Evolutionary conservation across 2,113 vertebrate species (phyloP), one percentile per base, ranked within the genome.

Genomic region (Pantherophis guttatus): DNA sequence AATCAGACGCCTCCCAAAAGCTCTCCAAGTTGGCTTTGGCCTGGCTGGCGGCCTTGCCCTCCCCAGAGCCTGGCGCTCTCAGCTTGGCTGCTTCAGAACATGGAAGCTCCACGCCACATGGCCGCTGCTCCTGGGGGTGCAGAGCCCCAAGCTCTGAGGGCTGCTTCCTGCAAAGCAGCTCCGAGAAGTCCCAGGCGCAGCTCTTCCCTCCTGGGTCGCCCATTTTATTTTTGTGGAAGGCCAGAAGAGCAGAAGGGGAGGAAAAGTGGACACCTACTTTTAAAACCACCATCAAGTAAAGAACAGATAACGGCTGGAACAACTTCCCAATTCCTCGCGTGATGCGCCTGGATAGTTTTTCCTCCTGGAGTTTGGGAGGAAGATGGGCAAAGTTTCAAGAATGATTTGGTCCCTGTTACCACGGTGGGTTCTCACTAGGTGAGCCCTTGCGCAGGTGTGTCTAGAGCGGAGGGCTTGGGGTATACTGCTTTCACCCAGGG

Each of bases 311-410:
- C 26, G 5, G 62, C 29, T 6, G 29, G 5, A 70, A 70, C 11
- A n/a, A 15, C 26, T 2, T 29, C 29, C 0, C 29, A 15, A 2
- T n/a, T n/a, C 29, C 1, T 70, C 65, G 0, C 0, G 1, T 70
- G 62, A n/a, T 13, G 24, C 26, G 5, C 15, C 62, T n/a, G 26
- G 62, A 13, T 70, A 5, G 62, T 13, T 70, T 15, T n/a, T 70
- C 62, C 29, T n/a, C 12, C 12, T 15, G 29, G 0, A n/a, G 29
- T 70, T 70, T 33, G 62, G 11, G 29, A n/a, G 4, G 23, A 26
- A 24, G 62, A 13, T 13, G 62, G 26, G 62, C 11, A 5, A 13
- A n/a, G 62, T 70, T 70, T 70, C 4, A 5, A 70, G 62, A 13
- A 29, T 4, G 24, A 5, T 12, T 65, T 65, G 26, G 62, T 29